Base-by-base conservation (phyloP, 2,113 vertebrate genomes). In the Paedocypris sp. region DNA sequence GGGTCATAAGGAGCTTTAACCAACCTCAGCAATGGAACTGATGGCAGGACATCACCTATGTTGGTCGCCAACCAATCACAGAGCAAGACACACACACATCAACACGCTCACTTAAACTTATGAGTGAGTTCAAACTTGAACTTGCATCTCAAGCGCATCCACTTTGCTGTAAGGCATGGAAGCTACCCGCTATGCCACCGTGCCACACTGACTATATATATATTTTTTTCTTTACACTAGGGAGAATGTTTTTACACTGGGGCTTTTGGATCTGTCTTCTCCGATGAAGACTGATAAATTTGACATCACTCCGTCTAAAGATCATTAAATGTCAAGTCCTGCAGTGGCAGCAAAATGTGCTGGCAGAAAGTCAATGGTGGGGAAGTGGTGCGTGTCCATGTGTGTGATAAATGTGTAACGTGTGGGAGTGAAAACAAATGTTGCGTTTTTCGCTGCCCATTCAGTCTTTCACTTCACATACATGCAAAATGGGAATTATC, bases 311-410 rank as follows among this genome's bases (percentile, higher is more conserved):
- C 60, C n/a, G 1, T 86, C 69, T 82, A 84, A 86, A 87, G 85
- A 89, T 87, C 86, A 87, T 87, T 88, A 88, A 88, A 87, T 87
- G 87, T 86, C 87, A 87, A 71, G 77, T 75, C 77, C 75, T 80
- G 79, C 80, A 78, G 80, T 74, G 72, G 81, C 81, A 81, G 82
- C 77, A 78, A 83, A 86, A 79, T 76, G 79, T 31, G 77, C 79
- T 88, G 85, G 83, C 85, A 83, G 82, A 79, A 88, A 88, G 82
- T 87, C 87, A 86, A 87, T 86, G 83, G 81, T 76, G 74, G n/a
- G 73, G 79, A 71, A 74, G 71, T 67, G 12, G 41, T 48, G 58
- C 22, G 33, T 62, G 49, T 52, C 46, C 48, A 45, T 50, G 46
- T 47, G 67, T 74, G 70, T 68, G 75, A 77, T 76, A 75, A 70